Evolutionary conservation across 2,113 vertebrate genomes (phyloP), one percentile per base, ranked within the genome.

Genomic region (Xenopus laevis): DNA sequence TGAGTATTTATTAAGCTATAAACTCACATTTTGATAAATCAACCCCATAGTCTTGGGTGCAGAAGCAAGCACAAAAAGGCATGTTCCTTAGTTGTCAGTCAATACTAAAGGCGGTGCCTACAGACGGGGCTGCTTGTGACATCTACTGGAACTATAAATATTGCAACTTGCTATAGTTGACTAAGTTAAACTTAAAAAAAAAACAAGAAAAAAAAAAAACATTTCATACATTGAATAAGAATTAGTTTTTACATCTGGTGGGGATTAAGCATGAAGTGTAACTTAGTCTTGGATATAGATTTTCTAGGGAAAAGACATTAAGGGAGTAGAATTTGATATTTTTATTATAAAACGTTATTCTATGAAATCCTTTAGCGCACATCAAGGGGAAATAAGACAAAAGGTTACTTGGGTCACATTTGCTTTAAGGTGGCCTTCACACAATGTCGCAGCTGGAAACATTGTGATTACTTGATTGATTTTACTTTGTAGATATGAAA

Each of bases 231-330:
- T 40, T 40, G 33, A 9, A 40, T 7, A 40, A 9, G 5, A 40
- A 40, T 40, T 40, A 9, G 70, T 62, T 62, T 62, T 72, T 53
- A 53, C 71, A 72, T 53, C 30, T 72, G 71, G 60, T 64, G 10
- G 12, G n/a, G 7, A 44, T 72, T 65, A 65, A 55, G 62, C 30
- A 20, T 52, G 47, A 7, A 20, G 71, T n/a, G 61, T 65, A 15
- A 20, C 50, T 17, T 58, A 16, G 17, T 10, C 55, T 16, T 55
- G 40, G 23, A 72, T 53, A 40, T 17, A 64, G 46, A 53, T 55
- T 65, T 71, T 72, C 52, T 72, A 52, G 47, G 57, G 45, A n/a
- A 20, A 72, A 44, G 30, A n/a, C 23, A 20, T 18, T 27, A 27
- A 2, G 4, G 46, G 40, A 23, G 27, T 64, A 50, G 21, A 53